These are phyloP conservation scores for Lamprologus sp. DNA, from an alignment of 2,113 vertebrate genomes.

Conservation along the genomic window DNA sequence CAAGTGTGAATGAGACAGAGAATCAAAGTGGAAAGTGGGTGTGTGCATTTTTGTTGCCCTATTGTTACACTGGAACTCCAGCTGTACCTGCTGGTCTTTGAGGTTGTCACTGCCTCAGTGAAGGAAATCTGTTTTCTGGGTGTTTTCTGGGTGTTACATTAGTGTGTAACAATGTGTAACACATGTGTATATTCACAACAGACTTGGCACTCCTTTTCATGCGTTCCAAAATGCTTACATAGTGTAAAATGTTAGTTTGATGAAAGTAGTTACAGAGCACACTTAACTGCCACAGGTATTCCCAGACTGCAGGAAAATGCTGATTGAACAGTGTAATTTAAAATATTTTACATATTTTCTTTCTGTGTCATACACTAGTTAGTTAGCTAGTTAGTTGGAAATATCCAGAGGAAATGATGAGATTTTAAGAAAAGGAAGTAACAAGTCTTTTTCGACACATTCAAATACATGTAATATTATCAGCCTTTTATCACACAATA, in stretches of 20 bases:
- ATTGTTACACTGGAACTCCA: neutral
- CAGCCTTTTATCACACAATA: neutral
- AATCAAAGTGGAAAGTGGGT: neutral
- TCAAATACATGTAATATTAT: neutral
- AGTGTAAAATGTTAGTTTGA: neutral
- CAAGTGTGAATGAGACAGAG: neutral
- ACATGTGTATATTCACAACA: neutral
- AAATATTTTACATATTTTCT: neutral
- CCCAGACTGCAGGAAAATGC: neutral
- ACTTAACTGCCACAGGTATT: neutral
- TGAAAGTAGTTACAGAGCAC: neutral
- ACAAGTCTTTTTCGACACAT: neutral
- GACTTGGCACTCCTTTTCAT: neutral
- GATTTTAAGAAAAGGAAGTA: neutral
- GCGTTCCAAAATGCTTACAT: neutral
- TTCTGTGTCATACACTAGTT: neutral
- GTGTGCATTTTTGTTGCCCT: neutral
- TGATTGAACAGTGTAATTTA: neutral
- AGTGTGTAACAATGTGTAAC: neutral
- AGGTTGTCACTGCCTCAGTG: neutral
- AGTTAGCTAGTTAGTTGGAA: neutral
- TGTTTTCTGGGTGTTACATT: neutral
- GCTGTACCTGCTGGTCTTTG: constrained; percentile 14
- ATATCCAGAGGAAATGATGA: neutral
- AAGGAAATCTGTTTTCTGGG: neutral